These are phyloP conservation scores for Drosophila monieri DNA, from an alignment of 2,888 invertebrate species.

Conservation along the genomic window DNA sequence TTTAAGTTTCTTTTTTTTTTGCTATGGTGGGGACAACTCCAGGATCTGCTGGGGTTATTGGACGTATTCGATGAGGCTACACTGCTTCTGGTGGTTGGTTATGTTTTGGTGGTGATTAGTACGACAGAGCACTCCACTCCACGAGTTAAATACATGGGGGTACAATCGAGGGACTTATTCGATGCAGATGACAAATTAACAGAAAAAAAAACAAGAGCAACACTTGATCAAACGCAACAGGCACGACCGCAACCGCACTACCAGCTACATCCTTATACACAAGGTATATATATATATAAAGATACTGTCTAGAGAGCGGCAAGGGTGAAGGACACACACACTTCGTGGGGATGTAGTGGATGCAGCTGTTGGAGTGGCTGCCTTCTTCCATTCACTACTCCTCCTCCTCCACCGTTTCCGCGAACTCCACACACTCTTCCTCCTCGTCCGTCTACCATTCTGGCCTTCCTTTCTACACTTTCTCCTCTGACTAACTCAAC, in stretches of 20 bases:
- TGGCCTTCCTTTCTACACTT: conserved; percentile 2
- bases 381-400: too few relatives aligned
- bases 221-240: conserved; percentile 1
- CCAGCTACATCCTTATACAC: conserved; percentile 6
- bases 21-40: background rate
- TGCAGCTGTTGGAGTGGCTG: too few relatives aligned
- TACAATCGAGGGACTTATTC: conserved; percentile 10
- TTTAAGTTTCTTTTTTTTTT: background rate
- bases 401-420: background rate
- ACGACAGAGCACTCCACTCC: conserved; percentile 1
- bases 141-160: background rate
- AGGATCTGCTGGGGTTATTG: conserved; percentile 8
- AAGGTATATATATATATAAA: background rate
- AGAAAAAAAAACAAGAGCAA: background rate
- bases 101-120: conserved; percentile 1
- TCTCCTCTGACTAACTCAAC: background rate
- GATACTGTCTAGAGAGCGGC: background rate
- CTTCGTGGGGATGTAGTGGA: background rate
- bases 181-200: conserved; percentile 14
- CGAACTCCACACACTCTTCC: background rate
- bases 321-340: background rate
- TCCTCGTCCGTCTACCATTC: background rate
- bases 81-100: background rate
- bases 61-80: conserved; percentile 18
- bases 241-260: conserved; percentile 2